Conservation (phyloP, 2,888 invertebrate species). For the Synergus umbraculus region DNA sequence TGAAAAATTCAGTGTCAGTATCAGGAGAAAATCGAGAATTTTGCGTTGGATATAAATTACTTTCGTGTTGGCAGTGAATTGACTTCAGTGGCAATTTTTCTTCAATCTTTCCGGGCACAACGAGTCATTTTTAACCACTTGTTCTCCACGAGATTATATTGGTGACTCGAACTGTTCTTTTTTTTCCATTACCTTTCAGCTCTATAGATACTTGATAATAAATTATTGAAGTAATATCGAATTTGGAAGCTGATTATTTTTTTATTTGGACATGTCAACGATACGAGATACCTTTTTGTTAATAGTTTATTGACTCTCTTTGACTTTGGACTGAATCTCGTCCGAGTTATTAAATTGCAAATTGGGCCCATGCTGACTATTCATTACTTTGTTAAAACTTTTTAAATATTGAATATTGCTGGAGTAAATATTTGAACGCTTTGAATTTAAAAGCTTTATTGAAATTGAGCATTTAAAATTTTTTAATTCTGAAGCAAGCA, state of each 20-base stretch:
- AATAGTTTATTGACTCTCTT: no score
- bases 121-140: conserved; percentile 38
- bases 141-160: conserved; percentile 16
- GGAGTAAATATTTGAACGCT: no score
- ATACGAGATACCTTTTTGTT: no score
- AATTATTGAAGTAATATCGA: background rate
- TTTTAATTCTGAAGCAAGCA: background rate
- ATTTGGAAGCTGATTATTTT: background rate
- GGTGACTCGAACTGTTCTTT: background rate
- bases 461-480: no score
- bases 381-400: no score
- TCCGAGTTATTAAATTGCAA: no score
- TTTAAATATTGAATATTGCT: background rate
- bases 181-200: background rate
- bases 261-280: background rate
- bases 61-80: conserved; percentile 9
- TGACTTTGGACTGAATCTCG: no score
- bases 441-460: no score
- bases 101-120: conserved; percentile 1
- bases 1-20: conserved; percentile 16
- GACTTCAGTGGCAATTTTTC: conserved; percentile 28
- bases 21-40: conserved; percentile 19
- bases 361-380: no score
- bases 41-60: conserved; percentile 34
- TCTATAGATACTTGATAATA: conserved; percentile 1